phyloP scores from a whole-genome alignment of 2,888 invertebrate genomes.

The Alloscopus bannaensis region DNA sequence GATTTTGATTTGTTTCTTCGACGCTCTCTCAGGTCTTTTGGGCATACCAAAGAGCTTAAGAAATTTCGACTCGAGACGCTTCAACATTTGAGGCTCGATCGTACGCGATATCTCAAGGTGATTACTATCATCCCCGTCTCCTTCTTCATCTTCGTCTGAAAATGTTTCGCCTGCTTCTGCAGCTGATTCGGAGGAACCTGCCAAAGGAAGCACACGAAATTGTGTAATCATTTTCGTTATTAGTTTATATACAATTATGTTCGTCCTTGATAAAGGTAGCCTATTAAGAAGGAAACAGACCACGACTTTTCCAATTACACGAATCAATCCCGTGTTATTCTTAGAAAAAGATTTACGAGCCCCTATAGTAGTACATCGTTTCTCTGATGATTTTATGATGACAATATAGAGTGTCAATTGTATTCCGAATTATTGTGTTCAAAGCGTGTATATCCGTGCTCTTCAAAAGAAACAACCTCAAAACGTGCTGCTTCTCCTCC shows the following conservation, averaged over 20 bases:
- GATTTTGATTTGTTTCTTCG: slow-evolving; percentile 64
- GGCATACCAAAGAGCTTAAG: slow-evolving; percentile 72
- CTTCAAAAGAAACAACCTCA: too few species aligned
- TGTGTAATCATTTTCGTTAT: background rate
- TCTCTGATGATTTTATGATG: too few species aligned
- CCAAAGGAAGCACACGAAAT: slow-evolving; percentile 9
- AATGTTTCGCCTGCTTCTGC: slow-evolving; percentile 42
- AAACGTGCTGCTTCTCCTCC: too few species aligned
- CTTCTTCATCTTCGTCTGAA: slow-evolving; percentile 33
- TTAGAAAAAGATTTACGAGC: too few species aligned
- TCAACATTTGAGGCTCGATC: slow-evolving; percentile 71
- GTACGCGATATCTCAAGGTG: slow-evolving; percentile 61
- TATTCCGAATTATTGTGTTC: too few species aligned
- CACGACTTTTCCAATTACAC: background rate
- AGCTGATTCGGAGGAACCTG: slow-evolving; percentile 47
- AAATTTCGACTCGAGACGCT: slow-evolving; percentile 72
- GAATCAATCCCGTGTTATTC: too few species aligned
- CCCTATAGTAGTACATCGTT: too few species aligned
- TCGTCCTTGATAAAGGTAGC: background rate
- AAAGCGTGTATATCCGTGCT: too few species aligned
- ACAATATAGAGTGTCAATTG: too few species aligned
- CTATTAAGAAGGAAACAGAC: slow-evolving; percentile 1
- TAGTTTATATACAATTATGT: background rate
- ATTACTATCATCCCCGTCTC: slow-evolving; percentile 9
- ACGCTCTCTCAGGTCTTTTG: slow-evolving; percentile 63